Evolutionary conservation across 2,797 vertebrate genomes (phyloP).

Genomic region (Enteromius anoplus): DNA sequence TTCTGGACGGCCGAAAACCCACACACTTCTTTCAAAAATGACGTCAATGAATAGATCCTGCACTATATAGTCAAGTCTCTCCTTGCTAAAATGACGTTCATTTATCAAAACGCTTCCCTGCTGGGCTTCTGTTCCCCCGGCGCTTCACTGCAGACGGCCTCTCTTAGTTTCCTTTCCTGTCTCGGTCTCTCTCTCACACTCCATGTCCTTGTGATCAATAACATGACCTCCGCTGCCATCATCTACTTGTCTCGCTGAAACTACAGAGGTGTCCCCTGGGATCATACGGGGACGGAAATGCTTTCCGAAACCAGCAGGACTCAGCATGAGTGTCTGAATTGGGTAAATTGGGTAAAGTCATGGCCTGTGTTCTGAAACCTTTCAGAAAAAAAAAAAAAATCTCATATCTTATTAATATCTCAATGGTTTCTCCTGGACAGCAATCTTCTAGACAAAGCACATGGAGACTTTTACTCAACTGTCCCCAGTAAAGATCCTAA

Average conservation of each 20-base stretch:
- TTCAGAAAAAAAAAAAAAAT: not conserved
- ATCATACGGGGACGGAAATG: constrained; percentile 6
- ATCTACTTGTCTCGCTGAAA: constrained; percentile 24
- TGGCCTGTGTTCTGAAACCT: not conserved
- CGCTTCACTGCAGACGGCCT: constrained; percentile 31
- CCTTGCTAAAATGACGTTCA: constrained; percentile 24
- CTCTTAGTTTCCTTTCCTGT: constrained; percentile 41
- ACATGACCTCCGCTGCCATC: constrained; percentile 36
- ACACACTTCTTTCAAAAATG: constrained; percentile 17
- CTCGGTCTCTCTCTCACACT: constrained; percentile 11
- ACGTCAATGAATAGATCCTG: constrained; percentile 26
- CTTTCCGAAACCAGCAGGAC: constrained; percentile 5
- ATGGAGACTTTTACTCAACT: not conserved
- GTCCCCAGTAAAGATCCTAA: not conserved
- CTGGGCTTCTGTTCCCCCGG: constrained; percentile 27
- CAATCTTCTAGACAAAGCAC: not conserved
- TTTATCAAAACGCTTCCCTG: constrained; percentile 42
- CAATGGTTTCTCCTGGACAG: not conserved
- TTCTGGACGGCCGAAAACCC: constrained; percentile 18
- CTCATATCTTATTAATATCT: not conserved
- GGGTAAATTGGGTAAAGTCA: constrained; percentile 11
- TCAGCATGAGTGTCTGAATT: constrained; percentile 26
- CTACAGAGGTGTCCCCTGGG: constrained; percentile 23
- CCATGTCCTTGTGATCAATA: constrained; percentile 35
- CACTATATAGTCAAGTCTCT: constrained; percentile 21